These are phyloP conservation scores for Pachycephus smyrnensis DNA, from an alignment of 2,888 invertebrate species.

Conservation along the genomic window DNA sequence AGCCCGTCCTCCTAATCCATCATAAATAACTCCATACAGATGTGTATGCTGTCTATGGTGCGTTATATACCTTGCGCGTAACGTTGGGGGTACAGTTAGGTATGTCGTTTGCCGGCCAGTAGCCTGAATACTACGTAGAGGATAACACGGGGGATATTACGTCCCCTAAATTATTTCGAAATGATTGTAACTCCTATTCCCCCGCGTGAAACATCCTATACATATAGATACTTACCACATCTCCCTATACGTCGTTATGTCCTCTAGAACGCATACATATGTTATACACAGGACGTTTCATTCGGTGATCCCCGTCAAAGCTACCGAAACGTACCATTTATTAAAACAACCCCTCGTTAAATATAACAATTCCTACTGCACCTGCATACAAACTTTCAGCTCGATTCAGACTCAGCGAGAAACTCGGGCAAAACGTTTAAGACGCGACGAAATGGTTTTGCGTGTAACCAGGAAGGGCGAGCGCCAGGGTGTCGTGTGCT, in stretches of 20 bases:
- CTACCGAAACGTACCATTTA: too few relatives aligned
- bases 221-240: background rate
- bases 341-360: too few relatives aligned
- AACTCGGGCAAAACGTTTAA: too few relatives aligned
- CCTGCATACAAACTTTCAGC: too few relatives aligned
- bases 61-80: constrained; percentile 18
- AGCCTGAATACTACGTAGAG: too few relatives aligned
- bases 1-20: constrained; percentile 61
- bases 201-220: constrained; percentile 12
- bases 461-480: too few relatives aligned
- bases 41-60: constrained; percentile 48
- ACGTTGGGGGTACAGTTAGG: background rate
- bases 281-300: too few relatives aligned
- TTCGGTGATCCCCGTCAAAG: too few relatives aligned
- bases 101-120: background rate
- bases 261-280: background rate
- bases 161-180: constrained; percentile 65
- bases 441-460: too few relatives aligned
- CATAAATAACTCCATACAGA: constrained; percentile 66
- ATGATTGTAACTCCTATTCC: constrained; percentile 40
- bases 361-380: too few relatives aligned
- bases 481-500: too few relatives aligned
- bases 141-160: constrained; percentile 41
- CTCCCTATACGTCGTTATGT: constrained; percentile 2
- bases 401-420: too few relatives aligned